phyloP scores from a whole-genome alignment of 2,888 invertebrate genomes.

The Archips crataeganus region DNA sequence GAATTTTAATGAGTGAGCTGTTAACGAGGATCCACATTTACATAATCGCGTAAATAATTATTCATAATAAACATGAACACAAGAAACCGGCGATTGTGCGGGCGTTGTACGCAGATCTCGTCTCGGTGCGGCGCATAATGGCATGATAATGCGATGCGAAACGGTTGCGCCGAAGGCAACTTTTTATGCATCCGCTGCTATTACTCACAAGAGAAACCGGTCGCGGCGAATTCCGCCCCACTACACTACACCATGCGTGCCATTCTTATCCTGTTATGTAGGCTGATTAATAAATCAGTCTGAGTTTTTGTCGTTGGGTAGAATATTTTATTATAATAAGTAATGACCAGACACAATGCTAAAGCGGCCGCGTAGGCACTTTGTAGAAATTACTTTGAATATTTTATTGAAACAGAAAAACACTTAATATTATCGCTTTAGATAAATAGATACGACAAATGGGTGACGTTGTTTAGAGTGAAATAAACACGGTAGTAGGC shows the following conservation, averaged over 20 bases:
- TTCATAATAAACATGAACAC: constrained; percentile 73
- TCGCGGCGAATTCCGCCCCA: constrained; percentile 52
- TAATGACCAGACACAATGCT: neutral
- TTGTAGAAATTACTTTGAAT: neutral
- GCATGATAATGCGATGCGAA: constrained; percentile 62
- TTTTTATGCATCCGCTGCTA: constrained; percentile 56
- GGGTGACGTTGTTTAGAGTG: constrained; percentile 49
- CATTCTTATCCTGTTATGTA: constrained; percentile 54
- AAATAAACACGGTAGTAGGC: constrained; percentile 22
- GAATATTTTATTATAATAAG: neutral
- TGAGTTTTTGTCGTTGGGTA: constrained; percentile 13
- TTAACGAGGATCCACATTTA: constrained; percentile 75
- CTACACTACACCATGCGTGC: constrained; percentile 43
- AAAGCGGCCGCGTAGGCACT: neutral
- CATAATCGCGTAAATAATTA: constrained; percentile 80
- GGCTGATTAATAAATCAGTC: constrained; percentile 42
- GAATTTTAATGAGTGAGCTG: constrained; percentile 79
- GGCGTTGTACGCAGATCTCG: constrained; percentile 56
- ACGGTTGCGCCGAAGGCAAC: constrained; percentile 49
- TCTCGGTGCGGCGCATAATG: constrained; percentile 56
- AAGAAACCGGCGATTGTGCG: constrained; percentile 60
- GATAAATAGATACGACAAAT: constrained; percentile 43
- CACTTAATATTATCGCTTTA: constrained; percentile 50
- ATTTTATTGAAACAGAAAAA: constrained; percentile 21
- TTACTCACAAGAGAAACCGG: constrained; percentile 58